phyloP scores from a whole-genome alignment of 1,140 invertebrate genomes.

The Zaprionus africanus region DNA sequence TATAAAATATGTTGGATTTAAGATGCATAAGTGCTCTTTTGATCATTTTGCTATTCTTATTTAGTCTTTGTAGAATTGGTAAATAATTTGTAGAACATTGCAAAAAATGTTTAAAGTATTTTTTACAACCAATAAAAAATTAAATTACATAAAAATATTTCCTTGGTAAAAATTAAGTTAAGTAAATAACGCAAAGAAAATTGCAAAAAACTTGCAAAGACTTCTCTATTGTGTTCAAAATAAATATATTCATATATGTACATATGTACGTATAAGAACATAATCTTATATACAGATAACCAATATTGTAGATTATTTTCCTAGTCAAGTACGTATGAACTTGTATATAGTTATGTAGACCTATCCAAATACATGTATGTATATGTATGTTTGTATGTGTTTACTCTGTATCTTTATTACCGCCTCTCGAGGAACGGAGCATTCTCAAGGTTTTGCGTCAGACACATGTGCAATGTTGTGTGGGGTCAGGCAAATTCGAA shows the following conservation, averaged over 20 bases:
- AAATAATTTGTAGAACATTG: too few relatives aligned
- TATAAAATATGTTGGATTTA: background rate
- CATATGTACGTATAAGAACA: too few relatives aligned
- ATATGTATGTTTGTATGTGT: background rate
- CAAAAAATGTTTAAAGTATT: background rate
- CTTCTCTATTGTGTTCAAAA: background rate
- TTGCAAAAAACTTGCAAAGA: background rate
- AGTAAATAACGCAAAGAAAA: background rate
- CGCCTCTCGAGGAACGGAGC: constrained; percentile 38
- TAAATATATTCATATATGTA: too few relatives aligned
- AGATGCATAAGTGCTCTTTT: background rate
- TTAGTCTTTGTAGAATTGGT: too few relatives aligned
- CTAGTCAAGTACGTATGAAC: background rate
- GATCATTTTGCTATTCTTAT: background rate
- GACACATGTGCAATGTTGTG: constrained; percentile 63
- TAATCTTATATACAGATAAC: background rate
- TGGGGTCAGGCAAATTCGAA: constrained; percentile 72
- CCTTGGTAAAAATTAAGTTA: background rate
- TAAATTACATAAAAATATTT: background rate
- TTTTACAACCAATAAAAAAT: background rate
- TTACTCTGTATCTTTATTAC: background rate
- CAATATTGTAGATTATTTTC: background rate
- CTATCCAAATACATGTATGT: background rate
- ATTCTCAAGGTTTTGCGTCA: constrained; percentile 68
- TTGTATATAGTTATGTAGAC: background rate